Evolutionary conservation across 2,888 invertebrate genomes (phyloP).

Genomic region (Callosobruchus maculatus): DNA sequence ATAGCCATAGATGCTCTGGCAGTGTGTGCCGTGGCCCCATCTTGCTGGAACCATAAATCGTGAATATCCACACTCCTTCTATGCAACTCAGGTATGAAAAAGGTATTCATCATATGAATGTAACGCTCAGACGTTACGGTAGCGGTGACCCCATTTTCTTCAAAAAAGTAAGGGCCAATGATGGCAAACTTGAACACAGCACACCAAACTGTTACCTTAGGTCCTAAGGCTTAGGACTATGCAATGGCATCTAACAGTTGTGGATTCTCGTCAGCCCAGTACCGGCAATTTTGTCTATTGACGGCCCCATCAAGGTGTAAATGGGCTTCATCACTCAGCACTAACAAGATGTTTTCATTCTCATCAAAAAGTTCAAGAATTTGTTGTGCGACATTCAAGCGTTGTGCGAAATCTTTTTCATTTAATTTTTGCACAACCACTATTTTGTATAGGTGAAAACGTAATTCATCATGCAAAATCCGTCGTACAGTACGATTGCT

Average conservation of each 20-base stretch:
- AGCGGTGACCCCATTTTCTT: slow-evolving; percentile 9
- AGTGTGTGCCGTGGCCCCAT: not conserved
- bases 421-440: slow-evolving; percentile 9
- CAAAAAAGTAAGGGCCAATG: slow-evolving; percentile 8
- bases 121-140: slow-evolving; percentile 9
- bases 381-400: not conserved
- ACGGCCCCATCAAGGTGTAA: not conserved
- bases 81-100: slow-evolving; percentile 9
- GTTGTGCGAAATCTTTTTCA: not conserved
- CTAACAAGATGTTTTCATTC: not conserved
- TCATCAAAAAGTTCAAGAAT: not conserved
- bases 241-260: not conserved
- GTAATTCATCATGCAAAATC: slow-evolving; percentile 11
- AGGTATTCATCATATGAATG: slow-evolving; percentile 7
- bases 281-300: not conserved
- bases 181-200: not conserved
- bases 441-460: slow-evolving; percentile 12
- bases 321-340: not conserved
- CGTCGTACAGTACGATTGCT: slow-evolving; percentile 4
- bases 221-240: not conserved
- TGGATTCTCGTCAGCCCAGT: not conserved
- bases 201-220: not conserved
- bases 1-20: slow-evolving; percentile 1
- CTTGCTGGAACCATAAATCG: slow-evolving; percentile 4
- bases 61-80: slow-evolving; percentile 1